phyloP scores from a whole-genome alignment of 1,140 invertebrate species.

The Mactra quadrangularis region DNA sequence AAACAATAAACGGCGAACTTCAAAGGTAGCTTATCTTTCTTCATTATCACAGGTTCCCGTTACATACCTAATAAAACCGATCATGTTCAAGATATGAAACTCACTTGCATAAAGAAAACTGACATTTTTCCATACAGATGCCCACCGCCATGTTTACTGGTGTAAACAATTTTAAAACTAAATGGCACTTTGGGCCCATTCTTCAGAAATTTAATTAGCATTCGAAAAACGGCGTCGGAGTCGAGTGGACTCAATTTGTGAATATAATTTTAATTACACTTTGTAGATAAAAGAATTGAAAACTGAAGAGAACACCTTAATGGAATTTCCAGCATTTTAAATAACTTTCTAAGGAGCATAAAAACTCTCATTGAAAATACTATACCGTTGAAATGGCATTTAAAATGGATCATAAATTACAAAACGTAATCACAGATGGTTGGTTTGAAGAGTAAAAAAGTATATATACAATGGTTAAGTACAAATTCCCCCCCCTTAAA shows the following conservation, averaged over 20 bases:
- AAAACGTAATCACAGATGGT: too few species aligned
- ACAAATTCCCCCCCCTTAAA: too few species aligned
- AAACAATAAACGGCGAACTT: conserved; percentile 37
- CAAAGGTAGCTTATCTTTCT: conserved; percentile 56
- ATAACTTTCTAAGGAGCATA: too few species aligned
- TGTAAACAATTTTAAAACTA: conserved; percentile 49
- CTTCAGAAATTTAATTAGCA: conserved; percentile 33
- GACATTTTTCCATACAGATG: conserved; percentile 30
- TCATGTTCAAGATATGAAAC: conserved; percentile 20
- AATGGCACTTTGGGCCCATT: conserved; percentile 16
- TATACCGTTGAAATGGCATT: too few species aligned
- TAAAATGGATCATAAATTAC: too few species aligned
- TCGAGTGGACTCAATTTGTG: neutral
- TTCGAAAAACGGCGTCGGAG: conserved; percentile 16
- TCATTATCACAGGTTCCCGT: conserved; percentile 55
- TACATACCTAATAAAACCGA: conserved; percentile 49
- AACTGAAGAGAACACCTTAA: neutral
- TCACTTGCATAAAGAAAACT: conserved; percentile 37
- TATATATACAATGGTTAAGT: too few species aligned
- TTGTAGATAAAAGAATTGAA: neutral
- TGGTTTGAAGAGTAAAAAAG: too few species aligned
- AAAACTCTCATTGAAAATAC: too few species aligned
- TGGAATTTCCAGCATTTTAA: neutral
- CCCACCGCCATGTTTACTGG: conserved; percentile 32
- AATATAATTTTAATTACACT: conserved; percentile 5